Base-by-base conservation (phyloP, 1,140 invertebrate species). In the Harpegnathos saltator region DNA sequence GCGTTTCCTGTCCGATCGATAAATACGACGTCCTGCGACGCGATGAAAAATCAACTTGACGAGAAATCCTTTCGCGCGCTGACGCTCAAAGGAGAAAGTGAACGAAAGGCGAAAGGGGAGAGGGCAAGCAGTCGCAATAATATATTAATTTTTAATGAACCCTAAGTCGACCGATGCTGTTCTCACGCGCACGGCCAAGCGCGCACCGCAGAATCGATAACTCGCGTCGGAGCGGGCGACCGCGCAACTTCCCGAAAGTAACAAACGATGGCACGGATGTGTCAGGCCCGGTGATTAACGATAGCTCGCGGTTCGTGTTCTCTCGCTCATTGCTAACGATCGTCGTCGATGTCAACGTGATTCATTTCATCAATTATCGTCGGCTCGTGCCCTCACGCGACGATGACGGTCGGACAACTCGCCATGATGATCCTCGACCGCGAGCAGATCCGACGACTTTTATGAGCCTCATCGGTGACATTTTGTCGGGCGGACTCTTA, bases 351-450 rank as follows among this genome's bases (percentile, higher is more conserved):
- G 75, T 80, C 75, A 80, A 80, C 75, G 75, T 80, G 75, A 80
- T 80, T 80, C 75, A 80, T 80, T 80, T 80, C 75, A 80, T 80
- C 75, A 80, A 80, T 80, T 80, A 80, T 71, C 65, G 22, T 38
- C 65, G n/a, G 38, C 33, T 33, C n/a, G 54, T n/a, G 44, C 69
- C 75, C 11, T n/a, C 38, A 48, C 33, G n/a, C 26, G 65, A 80
- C 24, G 52, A 80, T 80, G 75, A 80, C 29, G 24, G 33, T 52
- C 75, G 33, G 38, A 80, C 56, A 71, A 80, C 56, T 69, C 52
- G 52, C 33, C 65, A 44, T 44, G 63, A 80, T 80, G 75, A 80
- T 80, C 9, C 52, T 71, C 65, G 24, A 80, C 24, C 38, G 12
- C 33, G 24, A 71, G 19, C 38, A 59, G 2, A 22, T 69, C 19